Evolutionary conservation across 2,797 vertebrate genomes (phyloP).

Genomic region (Zonotrichia albicollis): DNA sequence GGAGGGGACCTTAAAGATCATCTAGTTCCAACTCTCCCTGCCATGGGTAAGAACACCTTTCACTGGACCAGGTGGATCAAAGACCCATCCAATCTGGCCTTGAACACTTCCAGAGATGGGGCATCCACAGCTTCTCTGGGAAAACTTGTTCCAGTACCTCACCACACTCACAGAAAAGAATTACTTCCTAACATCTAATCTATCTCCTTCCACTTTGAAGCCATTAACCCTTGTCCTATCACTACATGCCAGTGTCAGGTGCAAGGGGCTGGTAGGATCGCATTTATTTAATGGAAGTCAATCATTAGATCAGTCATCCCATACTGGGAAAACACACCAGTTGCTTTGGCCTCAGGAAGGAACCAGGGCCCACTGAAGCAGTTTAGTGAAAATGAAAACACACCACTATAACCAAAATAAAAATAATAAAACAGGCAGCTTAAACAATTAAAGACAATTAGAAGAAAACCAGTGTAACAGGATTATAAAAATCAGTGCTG

Average conservation of each 20-base stretch:
- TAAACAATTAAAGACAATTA: background rate
- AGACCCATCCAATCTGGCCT: background rate
- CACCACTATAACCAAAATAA: background rate
- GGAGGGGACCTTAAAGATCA: background rate
- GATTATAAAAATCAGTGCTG: background rate
- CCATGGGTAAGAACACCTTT: background rate
- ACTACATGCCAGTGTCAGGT: background rate
- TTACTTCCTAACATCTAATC: background rate
- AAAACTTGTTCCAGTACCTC: background rate
- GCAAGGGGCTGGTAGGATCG: background rate
- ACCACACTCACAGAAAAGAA: background rate
- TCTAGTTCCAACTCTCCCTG: background rate
- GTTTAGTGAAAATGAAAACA: background rate
- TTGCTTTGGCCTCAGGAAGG: background rate
- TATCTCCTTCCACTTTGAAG: background rate
- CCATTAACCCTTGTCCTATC: background rate
- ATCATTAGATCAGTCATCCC: background rate
- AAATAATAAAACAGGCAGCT: background rate
- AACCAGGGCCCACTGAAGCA: background rate
- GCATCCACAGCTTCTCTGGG: background rate
- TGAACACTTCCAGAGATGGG: background rate
- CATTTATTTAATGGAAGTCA: background rate
- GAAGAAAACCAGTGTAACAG: background rate
- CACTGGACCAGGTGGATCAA: background rate
- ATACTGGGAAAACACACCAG: background rate